Evolutionary conservation across 2,888 invertebrate species (phyloP).

Genomic region (Cheilosia impressa): DNA sequence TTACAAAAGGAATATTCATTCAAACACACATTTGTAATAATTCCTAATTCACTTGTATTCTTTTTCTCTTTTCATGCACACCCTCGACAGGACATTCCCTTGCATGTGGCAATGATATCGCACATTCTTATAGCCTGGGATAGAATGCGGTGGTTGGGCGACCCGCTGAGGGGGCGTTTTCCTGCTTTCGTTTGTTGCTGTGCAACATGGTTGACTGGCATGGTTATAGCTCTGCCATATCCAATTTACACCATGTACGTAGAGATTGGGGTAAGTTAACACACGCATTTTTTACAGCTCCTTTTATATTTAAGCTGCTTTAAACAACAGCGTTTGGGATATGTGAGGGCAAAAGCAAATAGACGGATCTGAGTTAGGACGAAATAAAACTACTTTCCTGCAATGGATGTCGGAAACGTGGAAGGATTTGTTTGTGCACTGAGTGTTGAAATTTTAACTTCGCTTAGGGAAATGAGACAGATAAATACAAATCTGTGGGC

Average conservation of each 20-base stretch:
- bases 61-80: slow-evolving; percentile 7
- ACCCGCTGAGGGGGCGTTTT: slow-evolving; percentile 87
- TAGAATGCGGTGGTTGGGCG: slow-evolving; percentile 87
- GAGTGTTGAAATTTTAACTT: not conserved
- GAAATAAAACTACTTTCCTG: not conserved
- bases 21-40: slow-evolving; percentile 11
- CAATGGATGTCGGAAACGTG: not conserved
- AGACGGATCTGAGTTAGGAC: not conserved
- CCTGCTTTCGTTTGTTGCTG: slow-evolving; percentile 88
- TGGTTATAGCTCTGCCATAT: slow-evolving; percentile 89
- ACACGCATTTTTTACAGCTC: not conserved
- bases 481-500: no score
- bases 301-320: not conserved
- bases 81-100: slow-evolving; percentile 86
- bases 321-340: not conserved
- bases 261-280: slow-evolving; percentile 87
- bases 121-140: slow-evolving; percentile 88
- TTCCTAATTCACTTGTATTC: slow-evolving; percentile 43
- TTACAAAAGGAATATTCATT: not conserved
- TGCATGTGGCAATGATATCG: slow-evolving; percentile 89
- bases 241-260: slow-evolving; percentile 89
- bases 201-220: slow-evolving; percentile 89
- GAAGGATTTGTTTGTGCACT: not conserved
- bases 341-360: not conserved
- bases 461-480: not conserved